Evolutionary conservation across 2,113 vertebrate species (phyloP).

Genomic region (Synchiropus splendidus): DNA sequence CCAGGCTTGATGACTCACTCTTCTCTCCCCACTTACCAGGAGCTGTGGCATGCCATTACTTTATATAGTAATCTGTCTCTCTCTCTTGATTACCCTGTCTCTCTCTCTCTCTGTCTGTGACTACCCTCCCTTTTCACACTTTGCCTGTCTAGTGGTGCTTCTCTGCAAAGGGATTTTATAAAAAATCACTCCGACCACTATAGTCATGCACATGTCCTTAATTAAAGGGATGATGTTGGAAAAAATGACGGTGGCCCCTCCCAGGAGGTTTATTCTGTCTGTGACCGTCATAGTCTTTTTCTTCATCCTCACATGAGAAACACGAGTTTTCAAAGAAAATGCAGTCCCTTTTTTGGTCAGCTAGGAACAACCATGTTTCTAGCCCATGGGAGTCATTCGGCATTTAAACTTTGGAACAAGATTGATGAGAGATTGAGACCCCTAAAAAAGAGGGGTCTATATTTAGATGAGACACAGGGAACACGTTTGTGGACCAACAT

Average conservation of each 20-base stretch:
- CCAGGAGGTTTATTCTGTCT: conserved; percentile 26
- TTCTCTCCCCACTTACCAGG: conserved; percentile 22
- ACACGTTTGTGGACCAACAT: no score
- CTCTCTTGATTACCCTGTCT: conserved; percentile 19
- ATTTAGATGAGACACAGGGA: no score
- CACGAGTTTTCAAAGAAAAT: background rate
- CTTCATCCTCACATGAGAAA: conserved; percentile 21
- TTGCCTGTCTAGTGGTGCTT: no score
- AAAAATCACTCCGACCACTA: no score
- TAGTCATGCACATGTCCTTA: conserved; percentile 16
- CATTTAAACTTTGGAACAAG: background rate
- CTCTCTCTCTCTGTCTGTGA: conserved; percentile 10
- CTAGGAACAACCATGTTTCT: no score
- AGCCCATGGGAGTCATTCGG: background rate
- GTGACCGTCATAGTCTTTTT: conserved; percentile 28
- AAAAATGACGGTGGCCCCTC: conserved; percentile 27
- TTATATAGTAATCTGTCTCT: conserved; percentile 57
- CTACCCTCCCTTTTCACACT: background rate
- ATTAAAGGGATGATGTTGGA: conserved; percentile 40
- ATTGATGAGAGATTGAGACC: no score
- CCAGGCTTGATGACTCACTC: conserved; percentile 39
- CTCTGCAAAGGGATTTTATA: no score
- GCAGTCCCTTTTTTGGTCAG: background rate
- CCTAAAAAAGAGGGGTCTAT: no score
- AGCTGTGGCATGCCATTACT: conserved; percentile 57